Base-by-base conservation (phyloP, 2,797 vertebrate genomes). In the Eulemur coronatus region DNA sequence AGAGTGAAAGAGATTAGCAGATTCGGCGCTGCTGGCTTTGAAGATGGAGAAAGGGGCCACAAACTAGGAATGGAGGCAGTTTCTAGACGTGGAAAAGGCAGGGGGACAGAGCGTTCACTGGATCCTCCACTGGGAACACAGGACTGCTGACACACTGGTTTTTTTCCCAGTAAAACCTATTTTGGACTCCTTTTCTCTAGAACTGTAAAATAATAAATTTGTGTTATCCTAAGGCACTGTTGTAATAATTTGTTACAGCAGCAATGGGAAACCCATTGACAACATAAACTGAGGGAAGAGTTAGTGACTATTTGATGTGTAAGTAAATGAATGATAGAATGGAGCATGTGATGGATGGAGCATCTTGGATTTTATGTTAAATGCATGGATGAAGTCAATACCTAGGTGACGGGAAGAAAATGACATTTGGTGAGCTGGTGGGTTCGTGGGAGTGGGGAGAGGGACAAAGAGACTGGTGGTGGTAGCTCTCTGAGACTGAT, bases 361-460 rank as follows among this genome's bases (percentile, higher is more conserved):
- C 1, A 4, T 5, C 8, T 30, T 20, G 7, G 20, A 5, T 26
- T 69, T 84, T 18, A 38, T 12, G 14, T 20, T 17, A 41, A 20
- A 35, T 14, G 13, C 22, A 6, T 50, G 6, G 8, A 2, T 7
- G 14, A 17, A 22, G 43, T 50, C 30, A 18, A n/a, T 33, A 14
- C 28, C 30, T 5, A 1, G 14, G 35, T 4, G 11, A 10, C 5
- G 33, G 28, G 63, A 52, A 24, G 33, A 69, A 59, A n/a, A 6
- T 22, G 15, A 6, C 11, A 12, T 30, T 7, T 33, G 13, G 28
- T 6, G 5, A 12, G 9, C 4, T 38, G 43, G n/a, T 7, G 4
- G 12, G 9, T 7, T 35, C 35, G 38, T 8, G 15, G 15, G 17
- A 4, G 0, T 8, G 30, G 33, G n/a, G 46, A 38, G 7, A 57